Evolutionary conservation across 2,797 vertebrate species (phyloP), one percentile per base, ranked within the genome.

Genomic region (Vespertilio murinus): DNA sequence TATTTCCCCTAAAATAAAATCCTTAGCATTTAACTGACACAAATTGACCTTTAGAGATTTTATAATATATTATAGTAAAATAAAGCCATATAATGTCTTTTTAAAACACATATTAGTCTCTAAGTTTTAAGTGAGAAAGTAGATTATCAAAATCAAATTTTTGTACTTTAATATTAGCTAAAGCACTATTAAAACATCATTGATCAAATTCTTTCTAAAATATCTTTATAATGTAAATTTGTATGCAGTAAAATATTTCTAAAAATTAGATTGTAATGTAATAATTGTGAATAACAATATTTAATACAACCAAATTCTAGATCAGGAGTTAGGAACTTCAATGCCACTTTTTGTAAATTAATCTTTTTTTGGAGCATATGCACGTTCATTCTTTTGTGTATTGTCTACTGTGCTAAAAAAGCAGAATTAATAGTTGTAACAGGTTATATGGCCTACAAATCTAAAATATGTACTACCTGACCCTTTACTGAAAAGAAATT

Each of bases 1-100:
- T 33, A 30, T 94, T 69, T 89, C 81, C 45, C 65, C n/a, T 65
- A 47, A 91, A 93, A 73, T 69, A 64, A 95, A 82, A 47, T 70
- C n/a, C 22, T 89, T 33, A 47, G 20, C 45, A 71, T 69, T 83
- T 83, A 95, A 94, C 74, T 61, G 81, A 88, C 25, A 30, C 20
- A 54, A 70, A 23, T 45, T 70, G 38, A n/a, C 28, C 54, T 90
- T 69, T 64, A 47, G 59, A 88, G 33, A 42, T 56, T 40, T 95
- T 65, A 79, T 67, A 88, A 91, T 70, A 96, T 91, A 83, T 49
- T 92, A 90, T n/a, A 90, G 35, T 69, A 87, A 95, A 95, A 91
- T 94, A 80, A 93, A 95, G 52, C 18, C 67, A 90, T 45, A 59
- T 74, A 45, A 85, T 47, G 35, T 17, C 71, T 64, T 81, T 30